Evolutionary conservation across 30 jellyfish, hydroid and myxozoan species (phyloP).

Genomic region (Mastigias papua): DNA sequence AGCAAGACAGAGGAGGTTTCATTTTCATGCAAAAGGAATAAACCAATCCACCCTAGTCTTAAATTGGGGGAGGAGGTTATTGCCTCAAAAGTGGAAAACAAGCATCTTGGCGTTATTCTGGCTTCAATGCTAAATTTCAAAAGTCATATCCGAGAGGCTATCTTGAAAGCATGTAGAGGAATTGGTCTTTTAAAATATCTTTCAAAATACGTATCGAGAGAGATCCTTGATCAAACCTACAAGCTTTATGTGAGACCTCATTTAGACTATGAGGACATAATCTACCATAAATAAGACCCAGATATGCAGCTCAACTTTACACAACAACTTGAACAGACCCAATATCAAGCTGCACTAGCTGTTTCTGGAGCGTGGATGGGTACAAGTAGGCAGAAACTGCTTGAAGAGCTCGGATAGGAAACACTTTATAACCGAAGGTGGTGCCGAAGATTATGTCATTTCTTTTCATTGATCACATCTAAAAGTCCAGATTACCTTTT

Average conservation of each 20-base stretch:
- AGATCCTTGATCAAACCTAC: no score
- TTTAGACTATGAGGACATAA: background rate
- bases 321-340: conserved; percentile 40
- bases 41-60: conserved; percentile 18
- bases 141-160: no score
- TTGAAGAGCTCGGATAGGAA: no score
- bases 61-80: conserved; percentile 23
- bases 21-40: conserved; percentile 16
- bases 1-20: conserved; percentile 17
- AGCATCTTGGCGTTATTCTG: conserved; percentile 30
- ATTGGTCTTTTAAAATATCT: no score
- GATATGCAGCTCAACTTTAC: conserved; percentile 15
- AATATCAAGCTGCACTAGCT: conserved; percentile 32
- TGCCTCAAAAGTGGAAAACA: conserved; percentile 16
- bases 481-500: conserved; percentile 34
- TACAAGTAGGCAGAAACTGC: no score
- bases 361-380: no score
- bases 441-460: no score
- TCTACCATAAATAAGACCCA: conserved; percentile 45
- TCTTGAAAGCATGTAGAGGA: conserved; percentile 22
- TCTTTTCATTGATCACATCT: no score
- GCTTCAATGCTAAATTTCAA: conserved; percentile 11
- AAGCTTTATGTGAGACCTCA: no score
- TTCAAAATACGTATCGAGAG: no score
- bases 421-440: no score